Base-by-base conservation (phyloP, 1,140 invertebrate genomes). In the Ylistrum balloti region DNA sequence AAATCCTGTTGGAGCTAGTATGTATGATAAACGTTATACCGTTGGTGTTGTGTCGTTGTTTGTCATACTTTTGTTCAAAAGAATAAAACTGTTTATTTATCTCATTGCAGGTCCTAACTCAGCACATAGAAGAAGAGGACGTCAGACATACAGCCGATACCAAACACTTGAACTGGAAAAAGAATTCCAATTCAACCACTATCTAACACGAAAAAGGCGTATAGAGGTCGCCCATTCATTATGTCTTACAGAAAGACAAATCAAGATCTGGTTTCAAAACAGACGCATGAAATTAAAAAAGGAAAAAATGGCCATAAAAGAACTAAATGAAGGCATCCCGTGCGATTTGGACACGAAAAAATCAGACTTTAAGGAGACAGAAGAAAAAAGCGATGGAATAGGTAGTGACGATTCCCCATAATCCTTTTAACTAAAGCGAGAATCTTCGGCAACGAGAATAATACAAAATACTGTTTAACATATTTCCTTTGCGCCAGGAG, bases 221-320 rank as follows among this genome's bases (percentile, higher is more conserved):
- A 99, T 98, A 94, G 98, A 99, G 96, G 98, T 99, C 92, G 98
- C 99, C 2, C 98, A 98, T 96, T 97, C 98, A 33, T 97, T 99
- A 87, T 98, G 98, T 96, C 97, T 99, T 85, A 98, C 98, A 88
- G 99, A 99, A 96, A 97, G 98, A 93, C 98, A 98, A 96, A 98
- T 98, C 93, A 98, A 98, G 97, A 96, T 96, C 86, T 96, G 96
- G 96, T 96, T 99, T 97, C 98, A 99, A 97, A 99, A 99, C 96
- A 97, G 99, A 89, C 97, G 99, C 93, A 99, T 99, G 99, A 99
- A 99, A 97, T 99, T 99, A 98, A 99, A 99, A 97, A 99, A 99
- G 97, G 99, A 99, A 96, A 98, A 99, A 97, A 99, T 99, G 87
- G 56, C 56, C 28, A 74, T 74, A 5, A 74, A 74, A 74, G 56